These are phyloP conservation scores for Lysiphlebus fabarum DNA, from an alignment of 1,140 invertebrate species.

Conservation along the genomic window DNA sequence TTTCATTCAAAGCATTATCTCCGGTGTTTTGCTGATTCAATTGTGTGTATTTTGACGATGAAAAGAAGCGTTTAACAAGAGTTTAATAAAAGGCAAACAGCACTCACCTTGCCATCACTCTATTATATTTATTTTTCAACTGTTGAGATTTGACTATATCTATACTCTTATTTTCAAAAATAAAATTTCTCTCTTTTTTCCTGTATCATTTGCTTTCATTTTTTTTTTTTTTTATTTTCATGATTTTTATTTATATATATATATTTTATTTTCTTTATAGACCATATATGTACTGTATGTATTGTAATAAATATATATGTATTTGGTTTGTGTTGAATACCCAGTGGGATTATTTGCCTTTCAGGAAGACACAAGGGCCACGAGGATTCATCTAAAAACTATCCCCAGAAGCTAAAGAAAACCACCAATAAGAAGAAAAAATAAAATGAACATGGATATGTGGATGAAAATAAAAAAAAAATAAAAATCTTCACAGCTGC, in stretches of 20 bases:
- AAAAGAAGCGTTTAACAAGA: constrained; percentile 55
- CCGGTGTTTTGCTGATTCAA: constrained; percentile 55
- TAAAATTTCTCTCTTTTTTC: not conserved
- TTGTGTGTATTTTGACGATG: constrained; percentile 45
- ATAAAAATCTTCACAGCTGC: constrained; percentile 5
- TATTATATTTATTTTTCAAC: too few species aligned
- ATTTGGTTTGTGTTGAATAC: not conserved
- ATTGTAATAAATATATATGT: too few species aligned
- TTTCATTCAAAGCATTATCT: constrained; percentile 40
- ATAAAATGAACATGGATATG: not conserved
- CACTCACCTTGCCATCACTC: constrained; percentile 11
- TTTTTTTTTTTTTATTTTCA: constrained; percentile 4
- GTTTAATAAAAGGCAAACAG: constrained; percentile 57
- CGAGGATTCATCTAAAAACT: too few species aligned
- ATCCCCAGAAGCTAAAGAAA: not conserved
- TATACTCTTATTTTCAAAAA: not conserved
- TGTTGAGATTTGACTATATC: too few species aligned
- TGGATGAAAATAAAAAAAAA: not conserved
- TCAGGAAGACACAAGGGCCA: not conserved
- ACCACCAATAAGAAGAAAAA: constrained; percentile 3
- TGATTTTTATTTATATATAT: not conserved
- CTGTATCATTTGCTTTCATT: constrained; percentile 10
- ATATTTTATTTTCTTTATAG: too few species aligned
- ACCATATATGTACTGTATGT: too few species aligned
- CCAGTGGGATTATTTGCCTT: constrained; percentile 14